These are phyloP conservation scores for Crossaster papposus DNA, from an alignment of 53 echinoderm and acorn worm genomes.

Conservation along the genomic window DNA sequence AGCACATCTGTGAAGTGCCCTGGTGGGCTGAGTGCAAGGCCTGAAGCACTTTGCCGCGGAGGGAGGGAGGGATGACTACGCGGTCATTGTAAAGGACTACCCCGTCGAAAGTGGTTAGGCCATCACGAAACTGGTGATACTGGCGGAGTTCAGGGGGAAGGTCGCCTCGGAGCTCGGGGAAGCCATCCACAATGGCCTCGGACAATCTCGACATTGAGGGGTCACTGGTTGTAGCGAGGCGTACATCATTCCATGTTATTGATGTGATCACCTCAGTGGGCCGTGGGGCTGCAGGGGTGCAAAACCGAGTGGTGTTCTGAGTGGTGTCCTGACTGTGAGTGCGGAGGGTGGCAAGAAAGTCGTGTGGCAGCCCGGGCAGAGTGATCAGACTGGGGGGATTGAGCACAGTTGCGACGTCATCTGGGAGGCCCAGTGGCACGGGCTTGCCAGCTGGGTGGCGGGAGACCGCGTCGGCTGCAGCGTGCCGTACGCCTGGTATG, in stretches of 20 bases:
- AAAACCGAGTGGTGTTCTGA: no score
- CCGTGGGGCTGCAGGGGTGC: background rate
- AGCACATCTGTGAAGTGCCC: conserved; percentile 67
- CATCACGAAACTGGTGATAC: conserved; percentile 44
- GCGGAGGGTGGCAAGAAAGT: background rate
- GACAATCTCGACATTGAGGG: no score
- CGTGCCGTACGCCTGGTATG: conserved; percentile 27
- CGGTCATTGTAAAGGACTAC: conserved; percentile 62
- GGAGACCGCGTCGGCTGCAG: conserved; percentile 11
- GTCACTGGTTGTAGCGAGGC: no score
- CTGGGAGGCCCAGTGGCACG: background rate
- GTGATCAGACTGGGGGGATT: background rate
- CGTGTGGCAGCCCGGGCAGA: conserved; percentile 4
- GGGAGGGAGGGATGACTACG: conserved; percentile 65
- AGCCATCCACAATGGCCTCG: conserved; percentile 18
- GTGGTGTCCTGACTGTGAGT: background rate
- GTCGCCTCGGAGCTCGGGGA: conserved; percentile 47
- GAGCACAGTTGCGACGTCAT: conserved; percentile 22
- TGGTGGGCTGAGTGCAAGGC: conserved; percentile 72
- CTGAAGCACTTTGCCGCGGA: conserved; percentile 46
- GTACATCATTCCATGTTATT: background rate
- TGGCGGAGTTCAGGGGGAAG: conserved; percentile 59
- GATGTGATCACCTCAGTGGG: background rate
- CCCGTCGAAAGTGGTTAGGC: conserved; percentile 59
- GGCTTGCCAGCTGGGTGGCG: conserved; percentile 36